A percentile compares a stretch with the other conserved stretches of the same genome.
These are phyloP conservation scores for Macaria notata DNA, from an alignment of 2,888 invertebrate genomes.

Conservation along the genomic window DNA sequence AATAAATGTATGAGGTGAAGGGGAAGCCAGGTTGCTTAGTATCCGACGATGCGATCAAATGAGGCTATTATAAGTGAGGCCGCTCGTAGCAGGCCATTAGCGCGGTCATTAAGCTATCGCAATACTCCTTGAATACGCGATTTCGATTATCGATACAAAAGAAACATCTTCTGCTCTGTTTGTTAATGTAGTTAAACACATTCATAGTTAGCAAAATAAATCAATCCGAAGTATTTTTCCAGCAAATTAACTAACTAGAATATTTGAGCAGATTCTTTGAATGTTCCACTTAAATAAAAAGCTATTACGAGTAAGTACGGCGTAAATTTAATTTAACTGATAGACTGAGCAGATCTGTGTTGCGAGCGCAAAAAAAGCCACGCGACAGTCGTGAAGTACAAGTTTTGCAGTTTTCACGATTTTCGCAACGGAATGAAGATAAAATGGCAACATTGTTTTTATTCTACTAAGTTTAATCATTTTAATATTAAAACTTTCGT, in stretches of 20 bases:
- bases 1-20: neutral
- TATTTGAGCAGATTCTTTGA: too few species aligned
- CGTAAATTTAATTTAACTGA: slow-evolving; percentile 26
- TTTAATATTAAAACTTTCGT: too few species aligned
- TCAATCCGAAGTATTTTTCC: too few species aligned
- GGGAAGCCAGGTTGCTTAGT: slow-evolving; percentile 7
- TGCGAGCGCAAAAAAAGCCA: slow-evolving; percentile 31
- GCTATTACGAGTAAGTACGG: neutral
- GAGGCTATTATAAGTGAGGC: slow-evolving; percentile 49
- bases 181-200: too few species aligned
- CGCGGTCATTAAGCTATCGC: slow-evolving; percentile 54
- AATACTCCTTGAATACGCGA: slow-evolving; percentile 43
- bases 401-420: slow-evolving; percentile 29
- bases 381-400: slow-evolving; percentile 29
- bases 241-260: too few species aligned
- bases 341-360: slow-evolving; percentile 26
- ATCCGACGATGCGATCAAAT: slow-evolving; percentile 36
- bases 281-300: too few species aligned
- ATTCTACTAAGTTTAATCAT: slow-evolving; percentile 12
- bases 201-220: too few species aligned
- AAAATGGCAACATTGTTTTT: slow-evolving; percentile 24
- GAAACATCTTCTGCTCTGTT: slow-evolving; percentile 9
- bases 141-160: slow-evolving; percentile 39
- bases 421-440: slow-evolving; percentile 33
- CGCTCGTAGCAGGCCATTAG: slow-evolving; percentile 49